Base-by-base conservation (phyloP, 92 coral and sea anemone genomes). In the Galaxea fascicularis region DNA sequence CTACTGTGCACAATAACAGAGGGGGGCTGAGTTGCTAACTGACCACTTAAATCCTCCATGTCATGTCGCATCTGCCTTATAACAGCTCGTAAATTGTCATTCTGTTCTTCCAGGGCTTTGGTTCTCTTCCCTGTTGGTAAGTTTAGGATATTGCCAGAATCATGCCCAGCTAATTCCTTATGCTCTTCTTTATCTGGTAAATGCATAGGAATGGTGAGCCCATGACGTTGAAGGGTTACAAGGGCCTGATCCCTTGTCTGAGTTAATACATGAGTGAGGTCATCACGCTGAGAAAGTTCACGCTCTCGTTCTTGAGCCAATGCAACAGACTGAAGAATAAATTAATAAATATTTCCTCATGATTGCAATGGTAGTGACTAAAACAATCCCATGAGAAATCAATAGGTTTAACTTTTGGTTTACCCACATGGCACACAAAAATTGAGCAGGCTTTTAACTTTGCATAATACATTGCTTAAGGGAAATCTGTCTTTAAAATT, bases 41-140 rank as follows among this genome's bases (percentile, higher is more conserved):
- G 95, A 75, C 85, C 90, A 66, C 90, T 93, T 52, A 96, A 91
- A 47, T 93, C 95, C 77, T 96, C 98, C 98, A 96, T 94, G 64
- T 96, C 97, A 15, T 92, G 87, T 29, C 99, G 90, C 99, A 96
- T 96, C 80, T 96, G 99, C 71, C 94, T 87, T 63, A 96, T 90
- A 60, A 94, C 93, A 53, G 68, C 95, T 82, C 95, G 84, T 74
- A 96, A 86, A 75, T 86, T 91, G 54, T 80, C 85, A 77, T 94
- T 96, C 86, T 93, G 99, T 60, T 24, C 84, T 71, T 87, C 90
- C 25, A 86, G 59, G 57, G 71, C 54, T 71, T 79, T 81, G 49
- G 85, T 60, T 47, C 81, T 84, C 35, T 92, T 92, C 65, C 87
- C 83, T 15, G 80, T 41, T 10, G 80, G 77, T 11, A 87, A 65